phyloP scores from a whole-genome alignment of 2,888 invertebrate genomes.

The Drosophila anceps region DNA sequence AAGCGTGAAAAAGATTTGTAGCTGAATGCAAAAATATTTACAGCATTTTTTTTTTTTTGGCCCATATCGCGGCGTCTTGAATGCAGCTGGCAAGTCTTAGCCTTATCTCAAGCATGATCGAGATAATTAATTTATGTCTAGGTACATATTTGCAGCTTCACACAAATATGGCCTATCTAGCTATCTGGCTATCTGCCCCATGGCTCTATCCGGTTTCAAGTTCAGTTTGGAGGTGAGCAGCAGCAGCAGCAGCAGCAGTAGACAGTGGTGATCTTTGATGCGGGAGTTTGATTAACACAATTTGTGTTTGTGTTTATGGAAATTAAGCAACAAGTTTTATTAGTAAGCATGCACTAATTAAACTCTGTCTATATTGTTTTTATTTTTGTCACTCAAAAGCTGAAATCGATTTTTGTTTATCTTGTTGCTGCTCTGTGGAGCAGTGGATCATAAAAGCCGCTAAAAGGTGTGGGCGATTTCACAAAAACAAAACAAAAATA shows the following conservation, averaged over 20 bases:
- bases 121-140: constrained; percentile 64
- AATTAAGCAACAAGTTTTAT: constrained; percentile 77
- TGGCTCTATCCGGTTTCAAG: constrained; percentile 71
- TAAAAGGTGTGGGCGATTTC: constrained; percentile 80
- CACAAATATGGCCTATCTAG: constrained; percentile 23
- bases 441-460: constrained; percentile 75
- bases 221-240: constrained; percentile 55
- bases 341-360: constrained; percentile 82
- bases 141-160: constrained; percentile 51
- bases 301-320: constrained; percentile 48
- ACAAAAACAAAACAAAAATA: constrained; percentile 38
- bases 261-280: constrained; percentile 67
- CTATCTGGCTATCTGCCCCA: not conserved
- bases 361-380: constrained; percentile 54
- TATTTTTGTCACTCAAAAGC: constrained; percentile 45
- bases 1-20: constrained; percentile 37
- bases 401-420: constrained; percentile 44
- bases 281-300: constrained; percentile 80
- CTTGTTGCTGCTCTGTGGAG: constrained; percentile 71
- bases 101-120: constrained; percentile 54
- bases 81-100: constrained; percentile 28
- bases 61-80: constrained; percentile 2
- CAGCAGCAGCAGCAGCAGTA: constrained; percentile 3
- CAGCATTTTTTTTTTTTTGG: not conserved
- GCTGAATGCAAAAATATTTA: constrained; percentile 43